Conservation (phyloP, 2,888 invertebrate genomes). For the Nomada lathburiana region DNA sequence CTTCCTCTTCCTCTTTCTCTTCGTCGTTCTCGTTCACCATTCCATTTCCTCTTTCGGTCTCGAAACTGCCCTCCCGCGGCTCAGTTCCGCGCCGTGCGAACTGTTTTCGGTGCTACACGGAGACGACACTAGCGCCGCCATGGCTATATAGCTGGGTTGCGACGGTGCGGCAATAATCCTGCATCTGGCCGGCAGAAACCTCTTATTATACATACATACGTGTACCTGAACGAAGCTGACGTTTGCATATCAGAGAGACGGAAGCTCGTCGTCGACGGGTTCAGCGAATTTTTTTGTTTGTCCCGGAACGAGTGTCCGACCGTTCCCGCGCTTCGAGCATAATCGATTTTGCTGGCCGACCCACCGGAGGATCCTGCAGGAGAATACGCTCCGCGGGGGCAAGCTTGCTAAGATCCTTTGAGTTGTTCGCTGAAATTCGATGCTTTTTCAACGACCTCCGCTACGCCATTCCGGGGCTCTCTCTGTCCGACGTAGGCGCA, state of each 20-base stretch:
- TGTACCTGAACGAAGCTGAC: conserved; percentile 62
- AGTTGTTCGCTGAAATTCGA: conserved; percentile 54
- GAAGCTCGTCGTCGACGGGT: conserved; percentile 55
- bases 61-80: conserved; percentile 50
- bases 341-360: conserved; percentile 65
- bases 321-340: conserved; percentile 48
- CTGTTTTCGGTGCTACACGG: conserved; percentile 61
- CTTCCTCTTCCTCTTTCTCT: conserved; percentile 61
- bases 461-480: background rate
- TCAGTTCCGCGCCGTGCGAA: conserved; percentile 53
- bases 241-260: conserved; percentile 73
- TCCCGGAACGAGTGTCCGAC: conserved; percentile 57
- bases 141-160: conserved; percentile 27
- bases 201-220: conserved; percentile 60
- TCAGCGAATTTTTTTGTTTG: conserved; percentile 67
- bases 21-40: conserved; percentile 54
- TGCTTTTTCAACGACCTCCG: conserved; percentile 44
- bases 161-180: conserved; percentile 69
- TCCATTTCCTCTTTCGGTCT: conserved; percentile 47
- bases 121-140: background rate
- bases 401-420: conserved; percentile 35
- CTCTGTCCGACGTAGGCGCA: background rate
- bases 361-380: conserved; percentile 42
- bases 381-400: conserved; percentile 42
- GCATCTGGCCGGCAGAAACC: conserved; percentile 61